phyloP scores from a whole-genome alignment of 2,888 invertebrate genomes.

The Lasiommata megera region DNA sequence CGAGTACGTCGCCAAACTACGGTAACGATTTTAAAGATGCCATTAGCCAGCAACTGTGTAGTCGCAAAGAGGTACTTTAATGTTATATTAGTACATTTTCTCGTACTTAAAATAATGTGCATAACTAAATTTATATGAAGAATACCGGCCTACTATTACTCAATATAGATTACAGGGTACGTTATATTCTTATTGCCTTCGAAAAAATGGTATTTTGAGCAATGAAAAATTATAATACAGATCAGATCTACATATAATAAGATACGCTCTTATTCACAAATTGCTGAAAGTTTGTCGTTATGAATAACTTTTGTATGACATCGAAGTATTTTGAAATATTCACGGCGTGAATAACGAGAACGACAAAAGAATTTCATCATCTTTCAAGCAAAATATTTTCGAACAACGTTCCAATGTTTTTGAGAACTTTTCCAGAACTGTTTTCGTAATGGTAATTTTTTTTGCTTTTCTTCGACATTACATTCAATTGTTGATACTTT shows the following conservation, averaged over 20 bases:
- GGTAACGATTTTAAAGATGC: no score
- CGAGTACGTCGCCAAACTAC: no score
- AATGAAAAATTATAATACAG: background rate
- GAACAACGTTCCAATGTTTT: constrained; percentile 4
- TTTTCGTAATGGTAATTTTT: constrained; percentile 3
- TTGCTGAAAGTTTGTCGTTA: background rate
- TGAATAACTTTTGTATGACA: background rate
- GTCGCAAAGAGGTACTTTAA: no score
- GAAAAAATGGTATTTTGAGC: no score
- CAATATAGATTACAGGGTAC: no score
- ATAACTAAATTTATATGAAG: no score
- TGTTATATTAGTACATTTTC: no score
- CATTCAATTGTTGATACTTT: constrained; percentile 1
- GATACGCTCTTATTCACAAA: background rate
- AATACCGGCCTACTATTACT: no score
- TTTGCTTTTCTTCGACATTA: constrained; percentile 2
- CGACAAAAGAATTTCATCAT: constrained; percentile 11
- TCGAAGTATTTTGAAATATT: constrained; percentile 4
- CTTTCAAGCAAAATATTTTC: constrained; percentile 1
- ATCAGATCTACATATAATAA: no score
- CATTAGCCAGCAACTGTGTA: no score
- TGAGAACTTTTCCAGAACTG: constrained; percentile 1
- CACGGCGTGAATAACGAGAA: constrained; percentile 3
- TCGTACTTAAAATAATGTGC: no score
- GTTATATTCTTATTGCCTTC: no score